phyloP scores from a whole-genome alignment of 2,797 vertebrate genomes.

The Protosalanx chinensis region DNA sequence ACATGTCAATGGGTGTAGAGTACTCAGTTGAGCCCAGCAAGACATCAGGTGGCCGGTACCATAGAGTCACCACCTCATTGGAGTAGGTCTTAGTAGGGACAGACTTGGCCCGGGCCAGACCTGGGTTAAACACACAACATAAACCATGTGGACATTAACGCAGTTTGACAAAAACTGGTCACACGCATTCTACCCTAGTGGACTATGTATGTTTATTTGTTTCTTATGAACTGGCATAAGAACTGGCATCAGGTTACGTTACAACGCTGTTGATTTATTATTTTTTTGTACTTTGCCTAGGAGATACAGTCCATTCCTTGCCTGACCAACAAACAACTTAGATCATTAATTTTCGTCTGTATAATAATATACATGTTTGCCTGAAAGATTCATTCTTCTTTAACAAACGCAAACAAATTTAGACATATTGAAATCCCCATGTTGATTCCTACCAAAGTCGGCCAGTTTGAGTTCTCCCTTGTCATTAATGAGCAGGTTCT shows the following conservation, averaged over 20 bases:
- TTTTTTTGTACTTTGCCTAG: too few relatives aligned
- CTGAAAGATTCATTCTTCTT: neutral
- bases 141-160: neutral
- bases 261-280: too few relatives aligned
- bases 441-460: slow-evolving; percentile 69
- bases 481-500: slow-evolving; percentile 80
- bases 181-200: too few relatives aligned
- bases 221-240: too few relatives aligned
- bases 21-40: slow-evolving; percentile 80
- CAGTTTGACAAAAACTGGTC: too few relatives aligned
- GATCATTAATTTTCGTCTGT: too few relatives aligned
- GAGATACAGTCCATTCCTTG: too few relatives aligned
- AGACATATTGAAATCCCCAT: neutral
- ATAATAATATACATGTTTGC: too few relatives aligned
- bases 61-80: slow-evolving; percentile 77
- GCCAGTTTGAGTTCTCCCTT: slow-evolving; percentile 80
- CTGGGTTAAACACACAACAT: slow-evolving; percentile 49
- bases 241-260: too few relatives aligned
- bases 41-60: slow-evolving; percentile 81
- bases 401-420: neutral
- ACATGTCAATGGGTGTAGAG: slow-evolving; percentile 81
- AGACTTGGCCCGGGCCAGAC: slow-evolving; percentile 77
- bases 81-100: slow-evolving; percentile 78
- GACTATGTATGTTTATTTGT: too few relatives aligned
- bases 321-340: too few relatives aligned